phyloP scores from a whole-genome alignment of 2,113 vertebrate species.

The Cheilinus undulatus region DNA sequence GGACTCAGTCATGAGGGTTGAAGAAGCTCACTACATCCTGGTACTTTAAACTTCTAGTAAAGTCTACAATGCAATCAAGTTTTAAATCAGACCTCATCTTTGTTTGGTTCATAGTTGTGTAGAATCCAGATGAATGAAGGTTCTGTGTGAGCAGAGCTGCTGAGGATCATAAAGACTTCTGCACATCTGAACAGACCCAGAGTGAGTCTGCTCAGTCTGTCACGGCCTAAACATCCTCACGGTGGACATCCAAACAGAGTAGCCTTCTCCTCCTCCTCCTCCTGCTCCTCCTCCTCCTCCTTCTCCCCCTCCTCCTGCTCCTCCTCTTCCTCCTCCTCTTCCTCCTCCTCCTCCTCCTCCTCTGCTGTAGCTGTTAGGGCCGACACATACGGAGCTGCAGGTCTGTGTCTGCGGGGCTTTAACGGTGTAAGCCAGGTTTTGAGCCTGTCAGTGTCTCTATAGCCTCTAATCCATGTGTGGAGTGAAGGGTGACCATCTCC shows the following conservation, averaged over 20 bases:
- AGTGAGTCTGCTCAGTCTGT: slow-evolving; percentile 11
- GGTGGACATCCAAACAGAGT: slow-evolving; percentile 25
- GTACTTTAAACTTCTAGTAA: background rate
- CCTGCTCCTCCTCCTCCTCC: too few species aligned
- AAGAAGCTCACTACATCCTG: background rate
- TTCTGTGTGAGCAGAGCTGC: slow-evolving; percentile 10
- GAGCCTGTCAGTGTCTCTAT: slow-evolving; percentile 73
- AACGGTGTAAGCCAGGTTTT: slow-evolving; percentile 67
- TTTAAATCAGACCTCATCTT: slow-evolving; percentile 9
- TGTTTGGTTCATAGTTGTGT: slow-evolving; percentile 26
- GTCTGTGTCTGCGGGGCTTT: slow-evolving; percentile 43
- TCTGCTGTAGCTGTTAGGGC: slow-evolving; percentile 35
- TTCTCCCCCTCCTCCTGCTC: too few species aligned
- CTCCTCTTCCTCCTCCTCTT: too few species aligned
- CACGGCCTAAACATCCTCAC: slow-evolving; percentile 28
- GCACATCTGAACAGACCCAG: slow-evolving; percentile 8
- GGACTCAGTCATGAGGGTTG: too few species aligned
- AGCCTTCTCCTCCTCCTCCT: too few species aligned
- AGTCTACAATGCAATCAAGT: background rate
- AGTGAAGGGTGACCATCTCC: slow-evolving; percentile 77
- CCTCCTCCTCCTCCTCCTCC: too few species aligned
- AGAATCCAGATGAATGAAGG: slow-evolving; percentile 13
- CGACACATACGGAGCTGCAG: slow-evolving; percentile 22
- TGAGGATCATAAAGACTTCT: slow-evolving; percentile 40
- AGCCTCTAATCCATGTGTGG: slow-evolving; percentile 79